These are phyloP conservation scores for Hesperophylax magnus DNA, from an alignment of 1,140 invertebrate genomes.

Conservation along the genomic window DNA sequence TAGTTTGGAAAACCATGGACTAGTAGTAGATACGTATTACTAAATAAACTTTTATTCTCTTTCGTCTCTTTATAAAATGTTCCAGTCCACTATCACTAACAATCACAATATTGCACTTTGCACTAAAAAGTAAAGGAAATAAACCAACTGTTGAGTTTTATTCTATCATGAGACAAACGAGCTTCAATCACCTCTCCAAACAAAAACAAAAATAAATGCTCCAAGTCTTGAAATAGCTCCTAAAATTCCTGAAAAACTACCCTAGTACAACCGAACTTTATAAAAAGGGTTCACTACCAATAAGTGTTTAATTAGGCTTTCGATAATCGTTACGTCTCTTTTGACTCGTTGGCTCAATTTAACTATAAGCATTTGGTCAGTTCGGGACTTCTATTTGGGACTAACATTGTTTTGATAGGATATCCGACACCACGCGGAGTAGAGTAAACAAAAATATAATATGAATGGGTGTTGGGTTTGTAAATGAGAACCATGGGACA, in stretches of 20 bases:
- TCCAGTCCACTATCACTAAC: no score
- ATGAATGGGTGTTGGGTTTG: constrained; percentile 57
- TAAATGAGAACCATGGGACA: constrained; percentile 48
- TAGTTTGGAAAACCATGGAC: no score
- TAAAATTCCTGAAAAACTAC: not conserved
- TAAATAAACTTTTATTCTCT: no score
- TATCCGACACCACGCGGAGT: constrained; percentile 50
- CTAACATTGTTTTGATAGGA: constrained; percentile 52
- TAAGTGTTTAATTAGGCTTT: no score
- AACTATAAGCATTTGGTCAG: not conserved
- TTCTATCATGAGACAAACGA: constrained; percentile 18
- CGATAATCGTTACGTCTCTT: not conserved
- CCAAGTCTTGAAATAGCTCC: constrained; percentile 13
- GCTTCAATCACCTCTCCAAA: constrained; percentile 21
- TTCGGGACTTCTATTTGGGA: constrained; percentile 13
- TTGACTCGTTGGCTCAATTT: not conserved
- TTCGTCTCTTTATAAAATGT: not conserved
- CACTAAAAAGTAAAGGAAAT: no score
- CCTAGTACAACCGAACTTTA: not conserved
- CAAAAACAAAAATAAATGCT: constrained; percentile 30
- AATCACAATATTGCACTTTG: no score
- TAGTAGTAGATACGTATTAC: no score
- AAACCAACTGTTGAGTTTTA: constrained; percentile 23
- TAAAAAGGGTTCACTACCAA: not conserved
- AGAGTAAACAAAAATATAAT: constrained; percentile 56